These are phyloP conservation scores for Agrilus planipennis DNA, from an alignment of 1,140 invertebrate species.

Conservation along the genomic window DNA sequence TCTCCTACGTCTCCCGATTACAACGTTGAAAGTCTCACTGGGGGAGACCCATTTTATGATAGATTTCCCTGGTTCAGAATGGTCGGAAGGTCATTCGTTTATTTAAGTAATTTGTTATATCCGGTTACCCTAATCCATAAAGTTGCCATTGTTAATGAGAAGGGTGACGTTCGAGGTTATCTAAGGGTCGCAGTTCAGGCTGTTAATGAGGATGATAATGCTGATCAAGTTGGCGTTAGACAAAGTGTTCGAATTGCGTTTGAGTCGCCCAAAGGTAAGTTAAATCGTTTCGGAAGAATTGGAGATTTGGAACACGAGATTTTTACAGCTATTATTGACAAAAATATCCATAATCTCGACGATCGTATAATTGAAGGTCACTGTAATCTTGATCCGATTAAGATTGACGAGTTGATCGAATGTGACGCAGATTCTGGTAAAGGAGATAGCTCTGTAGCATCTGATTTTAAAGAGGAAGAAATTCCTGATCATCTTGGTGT, in stretches of 20 bases:
- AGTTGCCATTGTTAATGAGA: constrained; percentile 98
- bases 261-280: constrained; percentile 31
- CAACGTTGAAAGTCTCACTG: constrained; percentile 85
- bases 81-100: constrained; percentile 94
- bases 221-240: constrained; percentile 47
- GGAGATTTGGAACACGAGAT: neutral
- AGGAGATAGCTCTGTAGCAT: constrained; percentile 72
- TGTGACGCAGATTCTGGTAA: constrained; percentile 72
- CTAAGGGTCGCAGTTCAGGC: constrained; percentile 88
- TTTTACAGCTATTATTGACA: constrained; percentile 32
- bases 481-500: constrained; percentile 78
- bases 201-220: constrained; percentile 57
- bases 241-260: constrained; percentile 70
- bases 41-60: constrained; percentile 98
- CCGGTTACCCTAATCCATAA: constrained; percentile 93
- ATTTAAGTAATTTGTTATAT: constrained; percentile 93
- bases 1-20: constrained; percentile 90
- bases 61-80: constrained; percentile 98
- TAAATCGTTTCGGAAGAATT: neutral
- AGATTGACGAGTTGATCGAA: constrained; percentile 51
- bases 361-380: constrained; percentile 64
- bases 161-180: constrained; percentile 96
- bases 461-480: constrained; percentile 63
- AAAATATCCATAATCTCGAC: constrained; percentile 54
- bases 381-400: constrained; percentile 41